Evolutionary conservation across 2,888 invertebrate species (phyloP), one percentile per base, ranked within the genome.

Genomic region (Antheraea assamensis): DNA sequence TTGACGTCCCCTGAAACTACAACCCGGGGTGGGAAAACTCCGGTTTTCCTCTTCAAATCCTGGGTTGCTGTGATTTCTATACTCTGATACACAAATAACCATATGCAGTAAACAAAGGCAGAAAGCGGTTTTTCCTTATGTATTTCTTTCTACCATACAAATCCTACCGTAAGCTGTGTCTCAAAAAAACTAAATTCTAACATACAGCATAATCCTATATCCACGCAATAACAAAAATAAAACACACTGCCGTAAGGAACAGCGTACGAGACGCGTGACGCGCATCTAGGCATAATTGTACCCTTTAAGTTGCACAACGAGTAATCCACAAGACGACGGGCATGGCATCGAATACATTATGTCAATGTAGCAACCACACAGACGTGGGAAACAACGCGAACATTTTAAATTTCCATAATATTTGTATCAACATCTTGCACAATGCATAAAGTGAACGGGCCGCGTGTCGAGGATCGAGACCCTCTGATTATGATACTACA

Each of bases 341-440:
- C 87, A 82, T 85, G 85, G 84, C 84, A 82, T 82, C 84, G 88
- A 88, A 90, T 89, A 86, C 84, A 89, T 88, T 88, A 90, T 88
- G 86, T 85, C 84, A 85, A 87, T 88, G 88, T 85, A 79, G 85
- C 88, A 90, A 89, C 83, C 68, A 55, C 76, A 78, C 78, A 79
- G 84, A 88, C 91, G 91, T 92, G 92, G 91, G 92, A 93, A 91
- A 86, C 84, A 77, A 80, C 79, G 79, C 80, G 87, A 87, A 82
- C 78, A 83, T 91, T 90, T 88, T 79, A 91, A 89, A 91, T 92
- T 85, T 91, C 88, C 89, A 88, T 90, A 90, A 90, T 91, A 92
- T 92, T 90, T 90, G 90, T 91, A 90, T 89, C 88, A 68, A 84
- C 83, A 82, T 82, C 86, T 91, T 90, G 84, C 85, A 83, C 81